A percentile compares a stretch with the other conserved stretches of the same genome.
phyloP scores from a whole-genome alignment of 2,113 vertebrate species.

The Promerops cafer region DNA sequence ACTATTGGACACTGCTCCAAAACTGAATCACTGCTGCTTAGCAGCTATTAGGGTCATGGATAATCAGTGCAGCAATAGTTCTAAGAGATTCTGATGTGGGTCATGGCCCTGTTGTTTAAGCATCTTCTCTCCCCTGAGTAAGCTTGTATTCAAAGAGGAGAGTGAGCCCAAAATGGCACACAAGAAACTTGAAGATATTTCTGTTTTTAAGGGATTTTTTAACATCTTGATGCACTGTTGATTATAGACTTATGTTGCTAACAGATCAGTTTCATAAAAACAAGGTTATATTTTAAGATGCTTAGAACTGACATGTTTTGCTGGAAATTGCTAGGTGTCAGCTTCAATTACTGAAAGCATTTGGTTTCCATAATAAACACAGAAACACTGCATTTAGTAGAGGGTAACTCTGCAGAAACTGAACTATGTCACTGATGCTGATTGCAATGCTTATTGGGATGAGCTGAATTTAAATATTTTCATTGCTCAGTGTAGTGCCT shows the following conservation, averaged over 20 bases:
- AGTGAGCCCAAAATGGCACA: background rate
- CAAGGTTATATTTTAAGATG: background rate
- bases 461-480: background rate
- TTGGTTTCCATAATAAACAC: background rate
- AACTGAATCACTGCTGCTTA: background rate
- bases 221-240: background rate
- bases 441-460: background rate
- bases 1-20: background rate
- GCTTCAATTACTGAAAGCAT: background rate
- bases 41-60: background rate
- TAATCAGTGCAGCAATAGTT: background rate
- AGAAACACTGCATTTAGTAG: background rate
- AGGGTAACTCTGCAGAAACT: background rate
- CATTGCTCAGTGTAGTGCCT: background rate
- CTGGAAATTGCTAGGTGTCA: background rate
- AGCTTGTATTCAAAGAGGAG: background rate
- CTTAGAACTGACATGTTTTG: background rate
- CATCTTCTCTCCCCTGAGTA: background rate
- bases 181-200: background rate
- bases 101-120: background rate
- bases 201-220: background rate
- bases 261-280: background rate
- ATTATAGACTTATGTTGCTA: background rate
- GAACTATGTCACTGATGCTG: background rate
- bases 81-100: background rate